Evolutionary conservation across 2,797 vertebrate genomes (phyloP).

Genomic region (Acridotheres tristis): DNA sequence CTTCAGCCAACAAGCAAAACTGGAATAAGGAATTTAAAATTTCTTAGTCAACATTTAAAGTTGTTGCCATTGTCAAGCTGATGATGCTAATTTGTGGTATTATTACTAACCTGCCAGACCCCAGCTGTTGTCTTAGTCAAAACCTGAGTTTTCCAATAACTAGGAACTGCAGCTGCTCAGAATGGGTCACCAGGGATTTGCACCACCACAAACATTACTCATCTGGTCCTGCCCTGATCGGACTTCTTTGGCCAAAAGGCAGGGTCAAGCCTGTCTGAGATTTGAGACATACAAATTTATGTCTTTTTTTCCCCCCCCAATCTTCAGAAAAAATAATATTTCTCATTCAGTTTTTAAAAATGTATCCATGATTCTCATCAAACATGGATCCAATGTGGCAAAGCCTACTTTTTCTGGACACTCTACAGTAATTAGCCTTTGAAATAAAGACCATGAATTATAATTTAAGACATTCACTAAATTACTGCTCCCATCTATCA

Average conservation of each 20-base stretch:
- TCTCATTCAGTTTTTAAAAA: neutral
- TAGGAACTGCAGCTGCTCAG: conserved; percentile 54
- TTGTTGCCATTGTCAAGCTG: neutral
- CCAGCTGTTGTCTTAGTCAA: conserved; percentile 35
- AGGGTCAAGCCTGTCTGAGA: conserved; percentile 52
- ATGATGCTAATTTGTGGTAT: neutral
- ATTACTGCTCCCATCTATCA: neutral
- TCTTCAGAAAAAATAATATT: neutral
- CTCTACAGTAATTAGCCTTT: neutral
- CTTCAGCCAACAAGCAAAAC: neutral
- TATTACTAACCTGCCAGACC: neutral
- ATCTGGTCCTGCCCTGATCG: conserved; percentile 63
- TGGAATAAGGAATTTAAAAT: neutral
- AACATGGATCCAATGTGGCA: neutral
- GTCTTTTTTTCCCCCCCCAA: neutral
- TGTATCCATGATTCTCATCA: neutral
- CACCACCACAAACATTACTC: conserved; percentile 57
- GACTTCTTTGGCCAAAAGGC: conserved; percentile 49
- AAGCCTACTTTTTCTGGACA: neutral
- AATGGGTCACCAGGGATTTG: conserved; percentile 10
- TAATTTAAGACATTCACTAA: neutral
- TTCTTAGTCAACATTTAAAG: neutral
- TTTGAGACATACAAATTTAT: neutral
- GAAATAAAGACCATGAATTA: neutral
- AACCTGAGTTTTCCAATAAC: conserved; percentile 44